Evolutionary conservation across 2,888 invertebrate genomes (phyloP).

Genomic region (Cyclophora albipunctata): DNA sequence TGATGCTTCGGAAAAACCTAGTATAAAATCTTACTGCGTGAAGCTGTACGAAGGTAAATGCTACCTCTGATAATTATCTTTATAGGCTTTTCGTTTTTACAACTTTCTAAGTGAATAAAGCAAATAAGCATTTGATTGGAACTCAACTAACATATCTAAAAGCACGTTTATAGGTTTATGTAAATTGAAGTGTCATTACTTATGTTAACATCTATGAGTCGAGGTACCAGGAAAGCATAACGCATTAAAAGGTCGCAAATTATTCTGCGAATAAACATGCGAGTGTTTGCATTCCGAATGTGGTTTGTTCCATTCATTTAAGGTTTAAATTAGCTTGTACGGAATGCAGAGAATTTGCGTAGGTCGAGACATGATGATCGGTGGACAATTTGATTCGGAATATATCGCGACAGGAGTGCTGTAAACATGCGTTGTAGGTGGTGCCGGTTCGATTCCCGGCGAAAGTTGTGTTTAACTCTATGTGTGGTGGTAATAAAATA

Average conservation of each 20-base stretch:
- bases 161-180: background rate
- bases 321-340: conserved; percentile 21
- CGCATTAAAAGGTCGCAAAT: conserved; percentile 56
- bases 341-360: conserved; percentile 34
- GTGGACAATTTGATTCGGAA: conserved; percentile 65
- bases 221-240: conserved; percentile 49
- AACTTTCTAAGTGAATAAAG: too few species aligned
- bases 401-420: conserved; percentile 53
- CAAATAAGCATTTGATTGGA: too few species aligned
- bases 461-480: conserved; percentile 43
- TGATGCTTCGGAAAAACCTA: too few species aligned
- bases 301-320: conserved; percentile 11
- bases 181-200: conserved; percentile 26
- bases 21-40: too few species aligned
- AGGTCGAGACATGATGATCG: conserved; percentile 63
- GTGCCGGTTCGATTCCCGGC: conserved; percentile 44
- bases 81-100: too few species aligned
- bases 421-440: conserved; percentile 49
- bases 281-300: conserved; percentile 1
- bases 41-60: too few species aligned
- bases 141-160: too few species aligned
- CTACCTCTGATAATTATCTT: too few species aligned
- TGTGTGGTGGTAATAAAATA: conserved; percentile 45
- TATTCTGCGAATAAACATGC: conserved; percentile 31
- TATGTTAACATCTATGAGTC: conserved; percentile 31